Conservation (phyloP, 2,113 vertebrate species). For the Seriola dumerili region DNA sequence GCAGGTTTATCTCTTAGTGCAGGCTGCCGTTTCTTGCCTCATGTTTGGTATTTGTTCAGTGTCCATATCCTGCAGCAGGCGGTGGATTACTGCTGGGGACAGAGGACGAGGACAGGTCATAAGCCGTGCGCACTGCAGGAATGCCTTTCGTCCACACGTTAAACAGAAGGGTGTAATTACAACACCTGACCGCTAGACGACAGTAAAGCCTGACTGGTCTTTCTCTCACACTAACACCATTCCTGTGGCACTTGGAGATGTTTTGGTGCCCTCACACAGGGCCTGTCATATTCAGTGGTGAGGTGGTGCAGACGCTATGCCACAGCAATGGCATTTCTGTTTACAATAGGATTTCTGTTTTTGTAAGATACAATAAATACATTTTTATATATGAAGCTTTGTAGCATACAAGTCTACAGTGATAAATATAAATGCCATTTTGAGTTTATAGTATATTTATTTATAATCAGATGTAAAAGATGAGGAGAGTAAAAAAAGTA, state of each 20-base stretch:
- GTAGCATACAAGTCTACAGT: background rate
- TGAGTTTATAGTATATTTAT: slow-evolving; percentile 71
- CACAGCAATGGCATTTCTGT: background rate
- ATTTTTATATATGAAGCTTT: background rate
- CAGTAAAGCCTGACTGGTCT: slow-evolving; percentile 4
- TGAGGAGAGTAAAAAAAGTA: slow-evolving; percentile 72
- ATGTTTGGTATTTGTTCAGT: slow-evolving; percentile 5
- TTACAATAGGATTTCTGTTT: slow-evolving; percentile 5
- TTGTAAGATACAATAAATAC: background rate
- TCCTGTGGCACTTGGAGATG: background rate
- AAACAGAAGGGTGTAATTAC: slow-evolving; percentile 3
- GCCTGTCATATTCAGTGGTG: background rate
- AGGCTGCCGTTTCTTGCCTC: background rate
- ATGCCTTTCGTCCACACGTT: slow-evolving; percentile 50
- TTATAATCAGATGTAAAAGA: slow-evolving; percentile 76
- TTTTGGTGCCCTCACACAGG: background rate
- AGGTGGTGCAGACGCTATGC: background rate
- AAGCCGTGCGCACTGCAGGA: slow-evolving; percentile 64
- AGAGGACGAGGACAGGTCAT: slow-evolving; percentile 61
- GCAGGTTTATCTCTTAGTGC: background rate
- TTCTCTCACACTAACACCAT: background rate
- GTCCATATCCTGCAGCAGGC: slow-evolving; percentile 16
- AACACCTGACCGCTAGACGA: slow-evolving; percentile 64
- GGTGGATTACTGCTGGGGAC: slow-evolving; percentile 30
- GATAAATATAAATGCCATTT: background rate